A percentile compares a stretch with the other conserved stretches of the same genome.
These are phyloP conservation scores for Drosophila takahashii DNA, from an alignment of 1,140 invertebrate genomes.

Conservation along the genomic window DNA sequence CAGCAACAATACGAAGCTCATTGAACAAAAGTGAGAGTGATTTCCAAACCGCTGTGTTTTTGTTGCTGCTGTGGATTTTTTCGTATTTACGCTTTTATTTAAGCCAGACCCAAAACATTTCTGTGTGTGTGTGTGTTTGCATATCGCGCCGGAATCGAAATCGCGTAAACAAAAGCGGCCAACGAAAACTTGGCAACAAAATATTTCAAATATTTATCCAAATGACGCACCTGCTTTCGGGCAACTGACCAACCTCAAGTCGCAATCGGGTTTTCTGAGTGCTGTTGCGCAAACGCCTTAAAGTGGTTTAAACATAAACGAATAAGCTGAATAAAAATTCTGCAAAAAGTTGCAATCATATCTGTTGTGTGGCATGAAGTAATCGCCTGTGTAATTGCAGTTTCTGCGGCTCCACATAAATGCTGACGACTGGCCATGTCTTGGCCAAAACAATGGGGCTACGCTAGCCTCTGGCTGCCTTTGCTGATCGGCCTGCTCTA, in stretches of 20 bases:
- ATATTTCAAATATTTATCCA: slow-evolving; percentile 67
- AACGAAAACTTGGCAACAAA: slow-evolving; percentile 45
- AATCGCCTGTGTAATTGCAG: slow-evolving; percentile 58
- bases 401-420: slow-evolving; percentile 47
- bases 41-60: slow-evolving; percentile 70
- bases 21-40: slow-evolving; percentile 84
- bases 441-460: slow-evolving; percentile 69
- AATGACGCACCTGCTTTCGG: slow-evolving; percentile 52
- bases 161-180: slow-evolving; percentile 43
- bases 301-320: not conserved
- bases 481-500: slow-evolving; percentile 61
- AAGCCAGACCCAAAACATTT: slow-evolving; percentile 24
- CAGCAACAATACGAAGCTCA: slow-evolving; percentile 52
- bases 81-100: slow-evolving; percentile 52
- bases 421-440: slow-evolving; percentile 67
- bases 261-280: slow-evolving; percentile 17
- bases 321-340: slow-evolving; percentile 23
- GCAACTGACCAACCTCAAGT: slow-evolving; percentile 51
- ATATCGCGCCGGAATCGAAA: slow-evolving; percentile 52
- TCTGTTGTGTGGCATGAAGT: slow-evolving; percentile 45
- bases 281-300: slow-evolving; percentile 54
- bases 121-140: slow-evolving; percentile 59
- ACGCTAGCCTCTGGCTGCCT: slow-evolving; percentile 59
- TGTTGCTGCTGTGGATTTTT: slow-evolving; percentile 38
- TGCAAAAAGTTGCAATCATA: slow-evolving; percentile 30